Evolutionary conservation across 2,888 invertebrate species (phyloP), one percentile per base, ranked within the genome.

Genomic region (Lymantria dispar): DNA sequence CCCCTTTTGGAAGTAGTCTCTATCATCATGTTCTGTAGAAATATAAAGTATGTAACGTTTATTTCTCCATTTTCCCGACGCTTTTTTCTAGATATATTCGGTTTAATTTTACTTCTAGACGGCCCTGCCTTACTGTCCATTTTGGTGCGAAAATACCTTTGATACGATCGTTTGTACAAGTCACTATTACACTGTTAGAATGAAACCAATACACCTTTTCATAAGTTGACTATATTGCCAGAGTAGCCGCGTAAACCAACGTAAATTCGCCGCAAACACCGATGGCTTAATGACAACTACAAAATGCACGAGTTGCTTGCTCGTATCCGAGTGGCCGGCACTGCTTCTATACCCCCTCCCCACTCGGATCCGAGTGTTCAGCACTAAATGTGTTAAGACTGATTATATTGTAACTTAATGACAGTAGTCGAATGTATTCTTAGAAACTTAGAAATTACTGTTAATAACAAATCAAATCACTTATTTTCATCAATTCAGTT

Each of bases 1-100:
- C 60, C 59, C 29, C 47, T 57, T 61, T 56, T 64, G 39, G 15
- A 44, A 29, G 44, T 45, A 36, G 44, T 47, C 11, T 47, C 44
- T 14, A 49, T 33, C 53, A 49, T 41, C 31, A 50, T 13, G 52
- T 45, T 66, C 62, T 15, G 67, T 64, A 0, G 65, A 63, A 29
- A 68, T 64, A 54, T 64, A 64, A 7, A 47, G 41, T 7, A 54
- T 45, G 14, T 50, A 47, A 12, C 50, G 36, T 33, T 63, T 64
- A 36, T 61, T 62, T 13, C 29, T 64, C 63, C 64, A 68, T 48
- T 64, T 68, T 3, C 69, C 65, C n/a, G 54, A 51, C 52, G 52
- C 42, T 52, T 49, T 46, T 51, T 62, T 59, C 33, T 56, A 54
- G 57, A 15, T n/a, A n/a, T n/a, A n/a, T n/a, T n/a, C n/a, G n/a